phyloP scores from a whole-genome alignment of 2,797 vertebrate species.

The Lutjanus campechanus region DNA sequence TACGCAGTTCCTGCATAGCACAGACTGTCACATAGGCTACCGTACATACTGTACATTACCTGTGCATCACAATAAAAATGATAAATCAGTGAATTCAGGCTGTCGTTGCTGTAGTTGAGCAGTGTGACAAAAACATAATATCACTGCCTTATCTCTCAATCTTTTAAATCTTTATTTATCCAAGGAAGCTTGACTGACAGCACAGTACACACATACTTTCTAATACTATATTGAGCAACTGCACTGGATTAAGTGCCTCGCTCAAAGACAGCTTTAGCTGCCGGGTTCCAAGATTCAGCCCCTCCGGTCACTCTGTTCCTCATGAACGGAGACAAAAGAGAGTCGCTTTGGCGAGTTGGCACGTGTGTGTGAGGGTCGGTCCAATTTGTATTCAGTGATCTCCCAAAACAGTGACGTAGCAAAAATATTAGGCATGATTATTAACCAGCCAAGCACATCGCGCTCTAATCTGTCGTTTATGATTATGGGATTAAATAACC shows the following conservation, averaged over 20 bases:
- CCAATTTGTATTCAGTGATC: neutral
- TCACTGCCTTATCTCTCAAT: neutral
- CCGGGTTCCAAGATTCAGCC: neutral
- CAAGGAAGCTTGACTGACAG: neutral
- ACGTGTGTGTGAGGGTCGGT: neutral
- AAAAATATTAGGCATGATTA: neutral
- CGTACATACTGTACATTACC: too few relatives aligned
- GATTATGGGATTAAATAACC: neutral
- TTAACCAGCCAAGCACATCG: conserved; percentile 1
- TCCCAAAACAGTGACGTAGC: neutral
- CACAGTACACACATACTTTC: too few relatives aligned
- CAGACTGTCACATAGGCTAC: too few relatives aligned
- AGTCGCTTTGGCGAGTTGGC: neutral
- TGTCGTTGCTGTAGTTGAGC: neutral
- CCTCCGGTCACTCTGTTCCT: neutral
- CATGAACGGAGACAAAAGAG: neutral
- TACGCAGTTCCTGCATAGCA: neutral
- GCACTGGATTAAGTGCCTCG: neutral
- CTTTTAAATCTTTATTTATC: neutral
- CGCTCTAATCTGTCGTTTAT: neutral
- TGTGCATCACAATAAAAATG: neutral
- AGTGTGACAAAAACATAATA: neutral
- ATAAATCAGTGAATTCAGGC: neutral
- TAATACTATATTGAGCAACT: neutral
- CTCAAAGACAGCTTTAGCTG: neutral